These are phyloP conservation scores for Amniataba percoides DNA, from an alignment of 2,797 vertebrate species.

Conservation along the genomic window DNA sequence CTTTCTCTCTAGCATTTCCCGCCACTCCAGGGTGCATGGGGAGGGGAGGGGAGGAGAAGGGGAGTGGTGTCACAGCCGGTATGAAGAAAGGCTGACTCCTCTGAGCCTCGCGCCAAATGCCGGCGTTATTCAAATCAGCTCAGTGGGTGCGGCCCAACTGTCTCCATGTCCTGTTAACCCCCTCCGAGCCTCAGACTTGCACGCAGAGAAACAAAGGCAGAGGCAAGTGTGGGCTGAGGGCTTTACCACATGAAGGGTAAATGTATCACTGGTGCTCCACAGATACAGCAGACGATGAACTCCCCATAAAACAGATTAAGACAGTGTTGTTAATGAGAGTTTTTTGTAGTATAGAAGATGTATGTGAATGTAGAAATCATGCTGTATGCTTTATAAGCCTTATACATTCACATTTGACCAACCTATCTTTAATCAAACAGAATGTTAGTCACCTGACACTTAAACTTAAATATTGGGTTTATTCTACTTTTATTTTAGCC, in stretches of 20 bases:
- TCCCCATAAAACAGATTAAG: not conserved
- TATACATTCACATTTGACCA: conserved; percentile 5
- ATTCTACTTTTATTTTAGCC: not conserved
- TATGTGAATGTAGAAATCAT: not conserved
- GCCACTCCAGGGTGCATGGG: conserved; percentile 71
- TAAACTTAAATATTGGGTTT: not conserved
- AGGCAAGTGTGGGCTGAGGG: conserved; percentile 13
- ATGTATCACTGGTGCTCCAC: conserved; percentile 18
- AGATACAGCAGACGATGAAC: not conserved
- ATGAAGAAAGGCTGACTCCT: conserved; percentile 75
- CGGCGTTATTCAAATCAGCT: conserved; percentile 83
- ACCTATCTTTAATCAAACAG: not conserved
- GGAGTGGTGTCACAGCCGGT: conserved; percentile 62
- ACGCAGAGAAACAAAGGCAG: conserved; percentile 62
- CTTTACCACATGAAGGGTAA: conserved; percentile 19
- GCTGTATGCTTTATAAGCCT: not conserved
- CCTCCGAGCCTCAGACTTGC: conserved; percentile 44
- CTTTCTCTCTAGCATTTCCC: conserved; percentile 72
- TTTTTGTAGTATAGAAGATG: not conserved
- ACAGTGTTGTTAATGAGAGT: not conserved
- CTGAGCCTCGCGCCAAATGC: conserved; percentile 78
- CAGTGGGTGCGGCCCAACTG: conserved; percentile 84
- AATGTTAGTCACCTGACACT: not conserved
- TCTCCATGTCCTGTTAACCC: conserved; percentile 82
- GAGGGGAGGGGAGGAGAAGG: conserved; percentile 39